These are phyloP conservation scores for Beaufortia kweichowensis DNA, from an alignment of 2,113 vertebrate species.

Conservation along the genomic window DNA sequence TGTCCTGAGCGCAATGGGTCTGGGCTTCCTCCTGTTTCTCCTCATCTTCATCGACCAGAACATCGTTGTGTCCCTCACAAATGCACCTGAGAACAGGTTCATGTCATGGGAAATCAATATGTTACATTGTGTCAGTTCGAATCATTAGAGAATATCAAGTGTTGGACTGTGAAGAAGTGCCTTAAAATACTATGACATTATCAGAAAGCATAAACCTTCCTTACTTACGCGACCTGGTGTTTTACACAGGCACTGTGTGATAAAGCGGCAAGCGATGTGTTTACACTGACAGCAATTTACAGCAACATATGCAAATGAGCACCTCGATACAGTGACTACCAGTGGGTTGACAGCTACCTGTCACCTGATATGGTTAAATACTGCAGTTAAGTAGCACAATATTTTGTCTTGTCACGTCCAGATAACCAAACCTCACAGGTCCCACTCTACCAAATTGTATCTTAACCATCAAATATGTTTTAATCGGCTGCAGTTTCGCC, in stretches of 20 bases:
- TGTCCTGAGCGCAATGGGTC: constrained; percentile 87
- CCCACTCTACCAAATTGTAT: background rate
- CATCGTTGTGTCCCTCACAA: constrained; percentile 91
- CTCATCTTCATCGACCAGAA: constrained; percentile 99
- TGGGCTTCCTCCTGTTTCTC: constrained; percentile 93
- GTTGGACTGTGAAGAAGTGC: no score
- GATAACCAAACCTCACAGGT: background rate
- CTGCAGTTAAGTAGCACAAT: background rate
- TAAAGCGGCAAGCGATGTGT: background rate
- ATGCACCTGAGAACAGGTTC: constrained; percentile 94
- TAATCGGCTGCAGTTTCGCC: background rate
- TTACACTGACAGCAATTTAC: background rate
- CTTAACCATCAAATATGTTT: background rate
- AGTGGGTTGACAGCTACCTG: background rate
- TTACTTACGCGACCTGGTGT: background rate
- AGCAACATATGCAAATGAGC: background rate
- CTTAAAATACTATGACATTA: no score
- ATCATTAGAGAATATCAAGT: no score
- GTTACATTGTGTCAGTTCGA: background rate
- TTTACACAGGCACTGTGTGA: background rate
- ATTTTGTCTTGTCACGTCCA: background rate
- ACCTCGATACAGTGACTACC: background rate
- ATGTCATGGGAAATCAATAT: background rate
- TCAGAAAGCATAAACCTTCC: no score
- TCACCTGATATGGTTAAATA: background rate